phyloP scores from a whole-genome alignment of 2,888 invertebrate genomes.

The Phaonia tiefii region DNA sequence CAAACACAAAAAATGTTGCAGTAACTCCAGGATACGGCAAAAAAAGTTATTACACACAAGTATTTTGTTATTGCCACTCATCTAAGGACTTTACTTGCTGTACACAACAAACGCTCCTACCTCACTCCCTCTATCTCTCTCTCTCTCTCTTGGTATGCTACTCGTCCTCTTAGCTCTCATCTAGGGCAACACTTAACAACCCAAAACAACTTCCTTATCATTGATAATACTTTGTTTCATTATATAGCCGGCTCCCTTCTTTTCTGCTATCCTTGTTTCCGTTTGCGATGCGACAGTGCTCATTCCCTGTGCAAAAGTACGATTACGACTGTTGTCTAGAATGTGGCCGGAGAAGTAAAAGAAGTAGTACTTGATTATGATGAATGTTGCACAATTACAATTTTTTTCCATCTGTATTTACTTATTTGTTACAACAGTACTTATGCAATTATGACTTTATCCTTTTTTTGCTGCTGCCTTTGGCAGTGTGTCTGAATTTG shows the following conservation, averaged over 20 bases:
- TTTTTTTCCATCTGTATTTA: slow-evolving; percentile 45
- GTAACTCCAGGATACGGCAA: slow-evolving; percentile 18
- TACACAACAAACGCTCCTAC: background rate
- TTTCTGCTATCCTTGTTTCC: slow-evolving; percentile 15
- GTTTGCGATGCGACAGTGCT: slow-evolving; percentile 4
- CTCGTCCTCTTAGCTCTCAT: slow-evolving; percentile 28
- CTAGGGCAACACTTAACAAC: slow-evolving; percentile 66
- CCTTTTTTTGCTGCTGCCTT: slow-evolving; percentile 50
- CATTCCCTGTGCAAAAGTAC: background rate
- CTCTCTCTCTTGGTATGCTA: slow-evolving; percentile 9
- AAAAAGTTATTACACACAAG: slow-evolving; percentile 42
- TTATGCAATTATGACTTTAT: slow-evolving; percentile 70
- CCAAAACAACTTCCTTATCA: slow-evolving; percentile 66
- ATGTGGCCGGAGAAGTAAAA: slow-evolving; percentile 24
- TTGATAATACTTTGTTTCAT: slow-evolving; percentile 68
- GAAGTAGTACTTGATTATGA: slow-evolving; percentile 64
- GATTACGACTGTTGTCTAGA: slow-evolving; percentile 1
- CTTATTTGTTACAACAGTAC: slow-evolving; percentile 64
- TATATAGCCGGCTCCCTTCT: slow-evolving; percentile 50
- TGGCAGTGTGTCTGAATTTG: slow-evolving; percentile 34
- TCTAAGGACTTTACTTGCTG: slow-evolving; percentile 30
- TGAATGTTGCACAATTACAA: slow-evolving; percentile 65
- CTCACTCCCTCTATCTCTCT: background rate
- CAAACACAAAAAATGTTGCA: background rate
- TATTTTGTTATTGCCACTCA: slow-evolving; percentile 64